phyloP scores from a whole-genome alignment of 1,140 invertebrate species.

The Drosophila pallidifrons region DNA sequence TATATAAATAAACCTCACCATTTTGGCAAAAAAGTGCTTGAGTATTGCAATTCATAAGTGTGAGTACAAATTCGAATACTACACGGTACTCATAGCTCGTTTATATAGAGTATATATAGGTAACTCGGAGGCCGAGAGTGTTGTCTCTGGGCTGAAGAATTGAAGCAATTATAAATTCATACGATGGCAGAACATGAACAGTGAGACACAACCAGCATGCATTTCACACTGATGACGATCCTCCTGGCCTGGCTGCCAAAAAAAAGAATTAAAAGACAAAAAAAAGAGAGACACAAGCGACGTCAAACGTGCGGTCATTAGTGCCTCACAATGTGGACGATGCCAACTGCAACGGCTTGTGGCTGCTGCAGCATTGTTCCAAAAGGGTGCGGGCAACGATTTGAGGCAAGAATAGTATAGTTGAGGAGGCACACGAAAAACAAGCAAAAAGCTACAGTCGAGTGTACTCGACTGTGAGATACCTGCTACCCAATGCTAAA shows the following conservation, averaged over 20 bases:
- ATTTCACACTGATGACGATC: constrained; percentile 39
- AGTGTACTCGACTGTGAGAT: no score
- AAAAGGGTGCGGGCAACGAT: constrained; percentile 35
- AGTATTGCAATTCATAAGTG: background rate
- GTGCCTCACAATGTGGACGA: constrained; percentile 47
- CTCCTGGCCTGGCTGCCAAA: constrained; percentile 57
- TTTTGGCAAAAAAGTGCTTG: constrained; percentile 1
- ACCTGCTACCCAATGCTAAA: no score
- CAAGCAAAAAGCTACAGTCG: no score
- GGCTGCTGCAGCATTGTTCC: constrained; percentile 5
- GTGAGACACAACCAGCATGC: constrained; percentile 51
- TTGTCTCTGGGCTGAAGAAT: constrained; percentile 39
- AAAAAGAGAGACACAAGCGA: background rate
- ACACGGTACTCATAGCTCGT: background rate
- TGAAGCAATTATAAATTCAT: constrained; percentile 82
- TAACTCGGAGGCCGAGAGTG: background rate
- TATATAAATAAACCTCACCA: constrained; percentile 12
- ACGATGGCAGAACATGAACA: constrained; percentile 4
- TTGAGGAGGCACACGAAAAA: no score
- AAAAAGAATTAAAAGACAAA: constrained; percentile 13
- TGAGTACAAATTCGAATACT: background rate
- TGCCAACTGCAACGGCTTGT: constrained; percentile 3
- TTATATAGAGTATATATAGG: background rate
- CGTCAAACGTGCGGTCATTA: constrained; percentile 62
- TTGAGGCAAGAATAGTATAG: constrained; percentile 10